Base-by-base conservation (phyloP, 2,797 vertebrate genomes). In the Pipistrellus pygmaeus region DNA sequence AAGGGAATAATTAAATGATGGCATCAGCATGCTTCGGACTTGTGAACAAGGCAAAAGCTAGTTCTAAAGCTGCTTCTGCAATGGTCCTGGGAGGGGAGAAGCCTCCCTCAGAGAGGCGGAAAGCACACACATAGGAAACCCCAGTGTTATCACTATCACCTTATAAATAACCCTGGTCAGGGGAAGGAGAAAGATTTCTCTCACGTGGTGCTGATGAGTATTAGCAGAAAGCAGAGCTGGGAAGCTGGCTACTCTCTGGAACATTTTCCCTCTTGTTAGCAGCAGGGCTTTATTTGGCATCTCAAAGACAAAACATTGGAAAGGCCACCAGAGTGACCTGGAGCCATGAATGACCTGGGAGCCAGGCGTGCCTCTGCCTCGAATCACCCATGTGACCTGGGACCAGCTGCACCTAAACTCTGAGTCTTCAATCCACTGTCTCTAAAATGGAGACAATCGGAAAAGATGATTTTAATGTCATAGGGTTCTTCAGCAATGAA, bases 1-100 rank as follows among this genome's bases (percentile, higher is more conserved):
- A 6, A 53, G 96, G 85, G 48, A 82, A 41, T 91, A 81, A 89
- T 95, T 82, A 93, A n/a, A 62, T 5, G 23, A 41, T 44, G 27
- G 38, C 11, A 3, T 25, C 71, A 41, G 57, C 2, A 11, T 84
- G 75, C 76, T 53, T 62, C 2, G 21, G 41, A 73, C 0, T 66
- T 30, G 30, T 21, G 35, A 55, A 51, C 0, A 4, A 27, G 8
- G 64, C 30, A 41, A 46, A 27, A 73, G 27, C 41, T 48, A 25
- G 1, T 72, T 85, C 21, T 64, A 85, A 0, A 1, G 0, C 17
- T n/a, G 20, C 10, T n/a, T 41, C 13, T 17, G 46, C 5, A 4
- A 14, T 18, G 57, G 60, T 48, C 44, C 72, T 46, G 48, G 14
- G 46, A 84, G 30, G 4, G 13, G 18, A 82, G 53, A 21, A 23